Conservation (phyloP, 2,888 invertebrate species). For the Eueremaeus valkanovi region DNA sequence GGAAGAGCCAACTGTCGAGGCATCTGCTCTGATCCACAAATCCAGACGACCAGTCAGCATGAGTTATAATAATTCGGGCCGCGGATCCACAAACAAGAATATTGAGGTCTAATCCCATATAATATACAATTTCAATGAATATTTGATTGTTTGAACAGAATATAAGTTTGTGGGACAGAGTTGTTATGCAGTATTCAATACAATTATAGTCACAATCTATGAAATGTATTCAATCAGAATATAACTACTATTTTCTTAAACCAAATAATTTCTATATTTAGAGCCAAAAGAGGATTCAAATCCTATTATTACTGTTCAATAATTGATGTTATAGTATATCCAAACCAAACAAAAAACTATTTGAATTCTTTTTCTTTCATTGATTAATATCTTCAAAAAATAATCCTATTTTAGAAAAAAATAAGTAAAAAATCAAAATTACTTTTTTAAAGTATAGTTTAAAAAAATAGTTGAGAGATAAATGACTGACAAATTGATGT, state of each 20-base stretch:
- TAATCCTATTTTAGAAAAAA: too few relatives aligned
- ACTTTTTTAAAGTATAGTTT: not conserved
- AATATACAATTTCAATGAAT: not conserved
- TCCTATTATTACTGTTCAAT: too few relatives aligned
- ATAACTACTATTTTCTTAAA: too few relatives aligned
- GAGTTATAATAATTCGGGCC: not conserved
- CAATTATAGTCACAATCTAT: too few relatives aligned
- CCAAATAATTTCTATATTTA: too few relatives aligned
- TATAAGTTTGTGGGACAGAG: not conserved
- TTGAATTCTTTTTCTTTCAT: too few relatives aligned
- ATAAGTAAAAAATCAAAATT: not conserved
- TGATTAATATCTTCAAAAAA: too few relatives aligned
- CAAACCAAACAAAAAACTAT: too few relatives aligned
- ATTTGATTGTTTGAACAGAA: not conserved
- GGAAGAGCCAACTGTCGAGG: slow-evolving; percentile 36
- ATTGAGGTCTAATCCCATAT: slow-evolving; percentile 19
- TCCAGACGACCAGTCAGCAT: slow-evolving; percentile 19
- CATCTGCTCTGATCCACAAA: not conserved
- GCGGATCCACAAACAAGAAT: slow-evolving; percentile 7
- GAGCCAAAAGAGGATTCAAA: too few relatives aligned
- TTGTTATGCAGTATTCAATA: too few relatives aligned
- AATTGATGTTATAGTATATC: too few relatives aligned
- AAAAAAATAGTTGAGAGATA: not conserved
- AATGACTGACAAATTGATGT: not conserved
- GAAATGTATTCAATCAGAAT: too few relatives aligned